These are phyloP conservation scores for Mionectes macconnelli DNA, from an alignment of 2,113 vertebrate species.

Conservation along the genomic window DNA sequence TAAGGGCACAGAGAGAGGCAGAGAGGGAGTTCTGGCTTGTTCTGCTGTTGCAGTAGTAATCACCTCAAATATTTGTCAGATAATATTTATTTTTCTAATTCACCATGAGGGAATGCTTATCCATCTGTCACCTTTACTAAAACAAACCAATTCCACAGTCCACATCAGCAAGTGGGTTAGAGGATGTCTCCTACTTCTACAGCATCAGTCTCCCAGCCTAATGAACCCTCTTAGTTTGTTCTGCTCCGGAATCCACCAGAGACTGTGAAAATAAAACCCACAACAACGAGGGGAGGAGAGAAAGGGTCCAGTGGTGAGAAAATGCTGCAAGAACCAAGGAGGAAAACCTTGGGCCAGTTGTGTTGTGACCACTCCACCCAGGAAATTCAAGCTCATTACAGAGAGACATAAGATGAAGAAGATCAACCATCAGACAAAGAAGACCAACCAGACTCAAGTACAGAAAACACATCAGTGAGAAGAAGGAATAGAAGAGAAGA, in stretches of 20 bases:
- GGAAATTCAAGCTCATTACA: neutral
- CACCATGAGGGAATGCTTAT: neutral
- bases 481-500: neutral
- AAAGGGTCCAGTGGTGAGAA: neutral
- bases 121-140: neutral
- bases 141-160: neutral
- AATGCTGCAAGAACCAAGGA: neutral
- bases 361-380: neutral
- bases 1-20: neutral
- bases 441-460: neutral
- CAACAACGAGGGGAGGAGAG: neutral
- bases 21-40: neutral
- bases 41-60: neutral
- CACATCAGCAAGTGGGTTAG: neutral
- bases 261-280: neutral
- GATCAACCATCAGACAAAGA: neutral
- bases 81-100: conserved; percentile 13
- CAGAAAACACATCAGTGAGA: neutral
- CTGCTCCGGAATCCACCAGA: neutral
- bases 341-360: neutral
- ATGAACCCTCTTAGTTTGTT: neutral
- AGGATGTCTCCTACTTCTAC: neutral
- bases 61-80: neutral
- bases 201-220: neutral
- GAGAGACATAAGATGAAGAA: neutral